Base-by-base conservation (phyloP, 2,113 vertebrate species). In the Podarcis cretensis region DNA sequence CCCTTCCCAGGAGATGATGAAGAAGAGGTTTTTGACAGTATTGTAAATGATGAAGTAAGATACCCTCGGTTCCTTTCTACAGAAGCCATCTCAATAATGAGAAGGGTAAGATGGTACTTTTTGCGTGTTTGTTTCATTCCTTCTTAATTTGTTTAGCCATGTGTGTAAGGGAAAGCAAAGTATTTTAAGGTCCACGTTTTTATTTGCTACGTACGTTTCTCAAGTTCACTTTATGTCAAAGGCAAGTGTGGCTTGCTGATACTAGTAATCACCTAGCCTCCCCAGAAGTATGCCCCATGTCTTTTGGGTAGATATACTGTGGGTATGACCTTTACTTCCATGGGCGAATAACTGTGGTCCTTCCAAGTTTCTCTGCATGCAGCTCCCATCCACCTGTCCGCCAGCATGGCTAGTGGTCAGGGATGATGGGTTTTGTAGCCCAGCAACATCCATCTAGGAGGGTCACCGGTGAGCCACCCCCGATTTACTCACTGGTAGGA, bases 11-110 rank as follows among this genome's bases (percentile, higher is more conserved):
- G 99, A 71, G 99, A 99, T 89, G 99, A 99, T 89, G 99, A 99
- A 97, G 99, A 99, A 89, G 99, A 99, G 89, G 98, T 99, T 91
- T 99, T 99, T 94, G 99, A 99, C 97, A 99, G 99, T 96, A 99
- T 99, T 92, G 99, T 99, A 91, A 99, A 99, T 59, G 99, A 99
- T 95, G 99, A 99, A 98, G 98, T 99, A 89, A 98, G 98, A 89
- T 99, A 99, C 93, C 99, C 99, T 90, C 96, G 98, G 32, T 99
- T 99, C 93, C 97, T 99, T 87, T 99, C 99, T 40, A 99, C 98
- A 82, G 99, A 99, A 96, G 98, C 99, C 87, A 99, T 99, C 96
- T 99, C 99, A 90, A 98, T 99, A 95, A 99, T 99, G 99, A 98
- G 99, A 97, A 97, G 98, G 97, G 99, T 99, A 95, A 97, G 97